Evolutionary conservation across 2,888 invertebrate species (phyloP).

Genomic region (Griposia aprilina): DNA sequence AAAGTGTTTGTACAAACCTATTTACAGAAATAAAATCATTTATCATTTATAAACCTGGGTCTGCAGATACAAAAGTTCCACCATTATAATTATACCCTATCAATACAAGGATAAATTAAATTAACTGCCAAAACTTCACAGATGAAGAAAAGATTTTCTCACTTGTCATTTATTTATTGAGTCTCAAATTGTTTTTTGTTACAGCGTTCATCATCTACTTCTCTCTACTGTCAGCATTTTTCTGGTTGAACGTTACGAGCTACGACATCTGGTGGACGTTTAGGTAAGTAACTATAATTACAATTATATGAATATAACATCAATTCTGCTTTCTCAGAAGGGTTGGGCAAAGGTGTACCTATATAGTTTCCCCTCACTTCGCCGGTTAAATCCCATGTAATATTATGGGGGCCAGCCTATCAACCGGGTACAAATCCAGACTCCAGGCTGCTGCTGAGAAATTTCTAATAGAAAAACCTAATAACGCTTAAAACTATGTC

Average conservation of each 20-base stretch:
- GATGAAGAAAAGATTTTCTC: not conserved
- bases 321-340: not conserved
- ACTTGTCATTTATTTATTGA: not conserved
- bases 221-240: constrained; percentile 92
- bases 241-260: constrained; percentile 94
- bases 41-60: too few relatives aligned
- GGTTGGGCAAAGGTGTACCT: too few relatives aligned
- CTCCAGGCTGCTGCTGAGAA: too few relatives aligned
- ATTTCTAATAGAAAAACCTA: not conserved
- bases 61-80: too few relatives aligned
- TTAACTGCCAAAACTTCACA: not conserved
- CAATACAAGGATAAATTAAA: not conserved
- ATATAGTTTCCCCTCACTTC: not conserved
- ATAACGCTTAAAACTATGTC: too few relatives aligned
- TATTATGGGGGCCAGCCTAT: not conserved
- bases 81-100: too few relatives aligned
- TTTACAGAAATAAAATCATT: too few relatives aligned
- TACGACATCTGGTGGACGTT: constrained; percentile 95
- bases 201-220: constrained; percentile 92
- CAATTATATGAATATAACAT: not conserved
- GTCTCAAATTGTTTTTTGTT: constrained; percentile 68
- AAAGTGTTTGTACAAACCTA: too few relatives aligned
- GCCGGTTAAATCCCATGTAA: too few relatives aligned
- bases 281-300: constrained; percentile 85
- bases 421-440: not conserved